phyloP scores from a whole-genome alignment of 2,888 invertebrate species.

The Spilosoma lubricipeda region DNA sequence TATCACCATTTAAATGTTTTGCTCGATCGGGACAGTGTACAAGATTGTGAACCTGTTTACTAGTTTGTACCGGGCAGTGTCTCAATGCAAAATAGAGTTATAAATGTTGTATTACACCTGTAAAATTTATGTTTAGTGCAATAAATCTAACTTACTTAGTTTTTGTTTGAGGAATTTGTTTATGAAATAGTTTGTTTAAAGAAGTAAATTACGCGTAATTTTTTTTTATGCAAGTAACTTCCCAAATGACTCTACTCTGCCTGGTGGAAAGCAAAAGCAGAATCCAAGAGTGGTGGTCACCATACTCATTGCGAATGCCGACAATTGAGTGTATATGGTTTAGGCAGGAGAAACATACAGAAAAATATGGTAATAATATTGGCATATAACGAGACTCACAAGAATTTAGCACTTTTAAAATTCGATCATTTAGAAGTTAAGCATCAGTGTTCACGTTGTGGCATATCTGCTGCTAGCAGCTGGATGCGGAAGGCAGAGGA shows the following conservation, averaged over 20 bases:
- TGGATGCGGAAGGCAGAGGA: too few species aligned
- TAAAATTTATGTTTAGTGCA: not conserved
- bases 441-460: not conserved
- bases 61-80: constrained; percentile 13
- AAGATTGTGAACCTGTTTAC: constrained; percentile 20
- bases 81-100: not conserved
- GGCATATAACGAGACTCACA: not conserved
- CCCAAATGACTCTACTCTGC: too few species aligned
- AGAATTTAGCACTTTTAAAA: not conserved
- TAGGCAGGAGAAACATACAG: not conserved
- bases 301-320: too few species aligned
- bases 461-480: too few species aligned
- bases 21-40: not conserved
- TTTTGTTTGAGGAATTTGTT: not conserved
- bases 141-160: not conserved
- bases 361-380: not conserved
- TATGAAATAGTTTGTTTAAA: not conserved
- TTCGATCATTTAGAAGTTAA: not conserved
- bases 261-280: too few species aligned
- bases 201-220: not conserved
- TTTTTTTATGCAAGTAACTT: too few species aligned
- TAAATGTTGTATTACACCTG: not conserved
- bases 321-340: not conserved
- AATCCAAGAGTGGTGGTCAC: too few species aligned
- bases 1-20: constrained; percentile 31